Percentiles rank a stretch among this genome's conserved stretches.
phyloP scores from a whole-genome alignment of 1,140 invertebrate genomes.

The Pygmarrhopalites habei region DNA sequence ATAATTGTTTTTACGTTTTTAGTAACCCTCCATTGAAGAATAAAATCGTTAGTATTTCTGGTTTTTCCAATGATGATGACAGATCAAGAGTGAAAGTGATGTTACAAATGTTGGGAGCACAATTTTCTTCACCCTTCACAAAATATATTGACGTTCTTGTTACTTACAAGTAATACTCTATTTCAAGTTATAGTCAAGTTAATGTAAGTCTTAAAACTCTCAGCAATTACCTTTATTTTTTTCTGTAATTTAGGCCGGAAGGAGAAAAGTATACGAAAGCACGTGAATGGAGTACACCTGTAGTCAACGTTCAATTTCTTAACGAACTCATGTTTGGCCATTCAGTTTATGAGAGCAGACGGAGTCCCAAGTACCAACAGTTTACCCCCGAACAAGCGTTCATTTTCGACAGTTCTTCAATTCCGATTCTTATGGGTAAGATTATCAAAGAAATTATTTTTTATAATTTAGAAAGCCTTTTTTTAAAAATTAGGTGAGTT shows the following conservation, averaged over 20 bases:
- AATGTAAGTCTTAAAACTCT: too few species aligned
- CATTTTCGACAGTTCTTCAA: slow-evolving; percentile 73
- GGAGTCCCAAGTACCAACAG: slow-evolving; percentile 78
- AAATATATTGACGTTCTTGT: slow-evolving; percentile 52
- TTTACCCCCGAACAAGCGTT: slow-evolving; percentile 73
- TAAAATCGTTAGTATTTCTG: slow-evolving; percentile 67
- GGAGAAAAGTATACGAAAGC: slow-evolving; percentile 83
- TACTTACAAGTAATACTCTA: slow-evolving; percentile 54
- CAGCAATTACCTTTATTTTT: too few species aligned
- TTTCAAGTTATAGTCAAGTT: too few species aligned
- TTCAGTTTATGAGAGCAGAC: slow-evolving; percentile 63
- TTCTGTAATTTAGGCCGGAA: too few species aligned
- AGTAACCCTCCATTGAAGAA: slow-evolving; percentile 53
- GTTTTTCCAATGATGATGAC: slow-evolving; percentile 81
- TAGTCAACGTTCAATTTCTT: slow-evolving; percentile 89
- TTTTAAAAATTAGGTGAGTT: too few species aligned
- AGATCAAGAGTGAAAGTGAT: slow-evolving; percentile 68
- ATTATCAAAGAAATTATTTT: too few species aligned
- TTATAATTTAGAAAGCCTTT: too few species aligned
- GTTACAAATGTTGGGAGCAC: slow-evolving; percentile 78
- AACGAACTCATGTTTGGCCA: slow-evolving; percentile 88
- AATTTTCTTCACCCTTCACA: slow-evolving; percentile 58
- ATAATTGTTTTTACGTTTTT: slow-evolving; percentile 1
- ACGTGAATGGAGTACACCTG: slow-evolving; percentile 71
- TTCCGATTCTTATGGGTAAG: slow-evolving; percentile 85